A percentile compares a stretch with the other conserved stretches of the same genome.
These are phyloP conservation scores for Valencia hispanica DNA, from an alignment of 2,797 vertebrate genomes.

Conservation along the genomic window DNA sequence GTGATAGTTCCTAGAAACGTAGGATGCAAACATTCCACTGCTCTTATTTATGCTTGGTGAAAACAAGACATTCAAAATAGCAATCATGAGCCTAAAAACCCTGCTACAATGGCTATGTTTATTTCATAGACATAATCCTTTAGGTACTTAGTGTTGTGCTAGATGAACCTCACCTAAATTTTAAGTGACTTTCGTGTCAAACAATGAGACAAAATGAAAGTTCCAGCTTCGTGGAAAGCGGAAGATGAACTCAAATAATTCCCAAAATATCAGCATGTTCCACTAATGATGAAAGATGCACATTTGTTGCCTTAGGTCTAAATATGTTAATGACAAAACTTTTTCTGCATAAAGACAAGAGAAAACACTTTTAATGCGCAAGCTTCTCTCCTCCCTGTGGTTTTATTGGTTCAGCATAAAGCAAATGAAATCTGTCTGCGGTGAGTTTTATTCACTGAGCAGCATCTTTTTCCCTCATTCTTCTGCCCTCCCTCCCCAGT, in stretches of 20 bases:
- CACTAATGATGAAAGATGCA: not conserved
- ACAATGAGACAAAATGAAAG: not conserved
- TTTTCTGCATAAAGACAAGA: not conserved
- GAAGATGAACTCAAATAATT: not conserved
- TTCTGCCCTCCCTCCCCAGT: slow-evolving; percentile 49
- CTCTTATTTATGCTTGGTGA: not conserved
- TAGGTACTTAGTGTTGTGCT: not conserved
- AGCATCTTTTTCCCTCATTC: slow-evolving; percentile 30
- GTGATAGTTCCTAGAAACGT: not conserved
- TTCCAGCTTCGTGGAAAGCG: not conserved
- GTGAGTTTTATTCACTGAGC: slow-evolving; percentile 29
- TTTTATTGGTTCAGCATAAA: slow-evolving; percentile 28
- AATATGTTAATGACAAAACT: not conserved
- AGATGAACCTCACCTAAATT: not conserved
- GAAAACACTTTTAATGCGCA: not conserved
- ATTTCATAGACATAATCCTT: not conserved
- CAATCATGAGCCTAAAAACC: not conserved
- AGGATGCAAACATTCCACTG: not conserved
- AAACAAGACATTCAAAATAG: not conserved
- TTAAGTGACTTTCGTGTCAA: not conserved
- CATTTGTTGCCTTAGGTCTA: not conserved
- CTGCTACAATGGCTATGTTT: not conserved
- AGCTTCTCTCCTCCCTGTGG: not conserved
- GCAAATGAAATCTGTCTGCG: slow-evolving; percentile 22
- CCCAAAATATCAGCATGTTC: not conserved